These are phyloP conservation scores for Cygnus buccinator DNA, from an alignment of 2,113 vertebrate genomes.

Conservation along the genomic window DNA sequence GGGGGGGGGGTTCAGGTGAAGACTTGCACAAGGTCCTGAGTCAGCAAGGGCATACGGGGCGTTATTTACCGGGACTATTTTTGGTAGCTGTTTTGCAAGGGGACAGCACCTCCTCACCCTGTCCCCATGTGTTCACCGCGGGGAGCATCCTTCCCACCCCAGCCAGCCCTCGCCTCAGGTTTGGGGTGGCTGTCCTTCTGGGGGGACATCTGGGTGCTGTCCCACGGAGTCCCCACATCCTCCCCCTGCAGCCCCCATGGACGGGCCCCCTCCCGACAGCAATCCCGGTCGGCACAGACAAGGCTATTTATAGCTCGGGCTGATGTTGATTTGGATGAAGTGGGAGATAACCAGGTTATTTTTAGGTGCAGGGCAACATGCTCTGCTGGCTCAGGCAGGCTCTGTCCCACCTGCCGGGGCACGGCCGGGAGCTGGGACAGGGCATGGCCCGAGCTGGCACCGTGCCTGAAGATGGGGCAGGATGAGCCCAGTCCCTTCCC, in stretches of 20 bases:
- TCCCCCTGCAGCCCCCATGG: accelerated
- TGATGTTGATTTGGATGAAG: background rate
- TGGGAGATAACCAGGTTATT: slow-evolving; percentile 35
- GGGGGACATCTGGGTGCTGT: no score
- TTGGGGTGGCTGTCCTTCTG: background rate
- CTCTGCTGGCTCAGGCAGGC: slow-evolving; percentile 15
- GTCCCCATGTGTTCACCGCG: background rate
- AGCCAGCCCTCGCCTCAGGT: accelerated
- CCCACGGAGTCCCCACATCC: background rate
- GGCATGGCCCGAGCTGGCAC: background rate
- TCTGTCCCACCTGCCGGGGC: background rate
- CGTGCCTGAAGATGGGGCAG: accelerated
- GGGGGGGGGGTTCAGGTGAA: accelerated
- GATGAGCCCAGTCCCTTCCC: background rate
- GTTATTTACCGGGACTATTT: slow-evolving; percentile 24
- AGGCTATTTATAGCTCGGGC: slow-evolving; percentile 21
- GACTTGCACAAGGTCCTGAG: background rate
- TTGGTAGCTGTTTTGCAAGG: background rate
- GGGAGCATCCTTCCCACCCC: background rate
- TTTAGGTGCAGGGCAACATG: slow-evolving; percentile 31
- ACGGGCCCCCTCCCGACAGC: background rate
- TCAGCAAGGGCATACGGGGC: background rate
- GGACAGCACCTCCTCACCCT: background rate
- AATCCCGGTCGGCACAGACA: background rate
- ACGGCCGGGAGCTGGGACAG: accelerated